phyloP scores from a whole-genome alignment of 2,888 invertebrate genomes.

The Chymomyza amoena region DNA sequence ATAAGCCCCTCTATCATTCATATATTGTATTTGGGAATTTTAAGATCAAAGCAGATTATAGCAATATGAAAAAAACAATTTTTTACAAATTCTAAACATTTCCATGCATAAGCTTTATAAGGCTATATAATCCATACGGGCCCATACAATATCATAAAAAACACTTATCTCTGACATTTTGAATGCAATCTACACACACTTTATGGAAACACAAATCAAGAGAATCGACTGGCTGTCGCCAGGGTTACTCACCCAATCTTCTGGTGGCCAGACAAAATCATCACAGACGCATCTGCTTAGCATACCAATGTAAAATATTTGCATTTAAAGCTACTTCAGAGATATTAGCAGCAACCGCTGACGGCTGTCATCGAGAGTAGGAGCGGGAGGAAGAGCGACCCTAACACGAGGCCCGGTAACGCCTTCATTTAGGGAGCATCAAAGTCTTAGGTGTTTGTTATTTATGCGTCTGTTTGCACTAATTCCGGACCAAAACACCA shows the following conservation, averaged over 20 bases:
- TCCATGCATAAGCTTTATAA: neutral
- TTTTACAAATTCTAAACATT: neutral
- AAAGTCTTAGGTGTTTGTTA: conserved; percentile 68
- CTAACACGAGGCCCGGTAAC: conserved; percentile 2
- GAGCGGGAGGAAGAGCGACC: too few relatives aligned
- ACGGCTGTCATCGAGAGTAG: neutral
- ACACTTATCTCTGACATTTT: neutral
- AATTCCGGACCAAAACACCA: conserved; percentile 48
- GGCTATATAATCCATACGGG: neutral
- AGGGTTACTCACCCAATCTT: neutral
- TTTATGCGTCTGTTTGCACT: conserved; percentile 72
- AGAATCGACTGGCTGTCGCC: neutral
- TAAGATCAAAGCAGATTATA: neutral
- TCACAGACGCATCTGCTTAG: conserved; percentile 66
- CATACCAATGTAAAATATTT: conserved; percentile 52
- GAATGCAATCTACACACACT: conserved; percentile 38
- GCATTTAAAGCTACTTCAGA: conserved; percentile 58
- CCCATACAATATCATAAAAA: neutral
- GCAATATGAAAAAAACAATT: neutral
- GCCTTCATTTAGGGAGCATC: conserved; percentile 26
- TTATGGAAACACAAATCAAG: neutral
- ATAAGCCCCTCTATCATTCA: neutral
- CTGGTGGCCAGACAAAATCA: conserved; percentile 37
- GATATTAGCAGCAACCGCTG: conserved; percentile 53
- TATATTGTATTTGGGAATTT: neutral